These are phyloP conservation scores for Saxidomus purpurata DNA, from an alignment of 1,140 invertebrate genomes.

Conservation along the genomic window DNA sequence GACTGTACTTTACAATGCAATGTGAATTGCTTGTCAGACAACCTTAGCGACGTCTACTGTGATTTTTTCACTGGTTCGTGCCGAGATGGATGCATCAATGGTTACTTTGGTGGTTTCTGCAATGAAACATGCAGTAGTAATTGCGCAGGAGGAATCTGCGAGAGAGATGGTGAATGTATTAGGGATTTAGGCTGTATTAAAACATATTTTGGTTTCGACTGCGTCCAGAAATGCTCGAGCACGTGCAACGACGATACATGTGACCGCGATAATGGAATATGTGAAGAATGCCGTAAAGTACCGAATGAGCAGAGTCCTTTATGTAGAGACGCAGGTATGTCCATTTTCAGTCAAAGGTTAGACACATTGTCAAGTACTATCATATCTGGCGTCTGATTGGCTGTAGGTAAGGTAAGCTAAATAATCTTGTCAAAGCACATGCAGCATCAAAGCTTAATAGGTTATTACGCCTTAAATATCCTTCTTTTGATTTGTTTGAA, in stretches of 20 bases:
- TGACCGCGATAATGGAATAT: conserved; percentile 33
- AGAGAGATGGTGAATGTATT: conserved; percentile 43
- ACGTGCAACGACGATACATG: conserved; percentile 39
- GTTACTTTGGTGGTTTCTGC: conserved; percentile 33
- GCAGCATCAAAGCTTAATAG: too few species aligned
- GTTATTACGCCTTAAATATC: too few species aligned
- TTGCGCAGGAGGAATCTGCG: conserved; percentile 7
- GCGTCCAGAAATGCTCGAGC: neutral
- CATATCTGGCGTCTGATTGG: too few species aligned
- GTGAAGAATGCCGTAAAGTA: conserved; percentile 21
- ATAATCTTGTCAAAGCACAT: too few species aligned
- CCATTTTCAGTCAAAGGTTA: too few species aligned
- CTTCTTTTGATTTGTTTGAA: too few species aligned
- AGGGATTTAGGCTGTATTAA: conserved; percentile 1
- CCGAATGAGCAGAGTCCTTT: neutral
- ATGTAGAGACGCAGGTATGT: conserved; percentile 28
- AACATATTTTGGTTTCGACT: conserved; percentile 14
- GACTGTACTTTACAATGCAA: conserved; percentile 7
- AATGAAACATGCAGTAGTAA: neutral
- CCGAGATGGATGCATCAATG: conserved; percentile 3
- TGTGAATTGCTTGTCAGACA: neutral
- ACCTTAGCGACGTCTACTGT: neutral
- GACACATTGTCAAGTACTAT: too few species aligned
- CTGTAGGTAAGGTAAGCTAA: too few species aligned
- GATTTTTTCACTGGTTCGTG: conserved; percentile 34